These are phyloP conservation scores for Caiman crocodilus DNA, from an alignment of 2,797 vertebrate genomes.

Conservation along the genomic window DNA sequence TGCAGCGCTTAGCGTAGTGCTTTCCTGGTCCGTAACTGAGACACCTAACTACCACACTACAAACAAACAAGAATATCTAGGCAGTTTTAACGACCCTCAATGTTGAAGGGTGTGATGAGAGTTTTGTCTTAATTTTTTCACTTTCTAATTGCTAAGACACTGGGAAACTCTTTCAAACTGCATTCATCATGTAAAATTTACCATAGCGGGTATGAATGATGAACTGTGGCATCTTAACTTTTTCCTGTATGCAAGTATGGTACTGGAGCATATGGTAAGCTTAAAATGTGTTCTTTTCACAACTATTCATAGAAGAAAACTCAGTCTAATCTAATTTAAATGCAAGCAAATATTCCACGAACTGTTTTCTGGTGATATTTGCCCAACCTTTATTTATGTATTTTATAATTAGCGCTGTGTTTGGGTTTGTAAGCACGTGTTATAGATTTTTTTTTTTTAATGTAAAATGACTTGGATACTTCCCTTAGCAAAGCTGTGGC, in stretches of 20 bases:
- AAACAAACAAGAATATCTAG: not conserved
- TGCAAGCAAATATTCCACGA: not conserved
- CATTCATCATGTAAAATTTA: not conserved
- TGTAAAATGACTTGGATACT: not conserved
- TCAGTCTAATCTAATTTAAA: not conserved
- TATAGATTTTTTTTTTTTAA: not conserved
- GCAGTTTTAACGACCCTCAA: fast-evolving
- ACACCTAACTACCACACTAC: not conserved
- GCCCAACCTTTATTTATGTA: not conserved
- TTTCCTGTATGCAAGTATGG: fast-evolving
- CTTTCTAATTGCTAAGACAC: not conserved
- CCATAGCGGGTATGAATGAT: not conserved
- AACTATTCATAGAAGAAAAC: not conserved
- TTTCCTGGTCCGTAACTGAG: not conserved
- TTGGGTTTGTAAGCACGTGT: not conserved
- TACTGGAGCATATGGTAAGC: not conserved
- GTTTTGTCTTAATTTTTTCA: not conserved
- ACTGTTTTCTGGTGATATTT: not conserved
- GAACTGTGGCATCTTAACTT: not conserved
- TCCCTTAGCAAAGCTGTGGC: not conserved
- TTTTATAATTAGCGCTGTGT: not conserved
- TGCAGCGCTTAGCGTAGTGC: not conserved
- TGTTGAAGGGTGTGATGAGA: not conserved
- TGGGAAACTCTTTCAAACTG: not conserved
- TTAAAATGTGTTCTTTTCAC: not conserved